These are phyloP conservation scores for Subanguina moxae DNA, from an alignment of 1,140 invertebrate species.

Conservation along the genomic window DNA sequence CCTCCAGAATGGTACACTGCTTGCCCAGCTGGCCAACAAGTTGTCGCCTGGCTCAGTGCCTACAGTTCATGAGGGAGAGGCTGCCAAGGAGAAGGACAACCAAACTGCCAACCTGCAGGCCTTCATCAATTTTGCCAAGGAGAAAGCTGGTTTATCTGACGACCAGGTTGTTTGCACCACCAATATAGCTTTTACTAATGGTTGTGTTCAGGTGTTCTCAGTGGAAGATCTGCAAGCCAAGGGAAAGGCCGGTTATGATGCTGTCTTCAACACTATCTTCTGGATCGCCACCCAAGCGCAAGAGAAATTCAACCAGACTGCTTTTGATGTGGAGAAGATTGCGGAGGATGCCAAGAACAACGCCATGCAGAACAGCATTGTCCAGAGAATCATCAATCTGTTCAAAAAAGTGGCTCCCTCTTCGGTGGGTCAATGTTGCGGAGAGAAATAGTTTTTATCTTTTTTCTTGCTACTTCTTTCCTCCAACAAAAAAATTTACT, in stretches of 20 bases:
- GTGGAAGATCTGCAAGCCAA: slow-evolving; percentile 47
- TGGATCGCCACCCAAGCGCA: slow-evolving; percentile 35
- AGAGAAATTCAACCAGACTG: slow-evolving; percentile 48
- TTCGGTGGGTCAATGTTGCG: neutral
- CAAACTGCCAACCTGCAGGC: slow-evolving; percentile 43
- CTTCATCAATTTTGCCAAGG: slow-evolving; percentile 48
- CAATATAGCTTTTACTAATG: neutral
- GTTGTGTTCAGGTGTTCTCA: slow-evolving; percentile 44
- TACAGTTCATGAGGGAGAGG: slow-evolving; percentile 42
- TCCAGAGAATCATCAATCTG: neutral
- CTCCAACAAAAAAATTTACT: no score
- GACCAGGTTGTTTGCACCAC: slow-evolving; percentile 4
- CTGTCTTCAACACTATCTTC: slow-evolving; percentile 48
- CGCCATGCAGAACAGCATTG: neutral
- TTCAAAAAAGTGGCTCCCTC: neutral
- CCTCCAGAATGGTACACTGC: slow-evolving; percentile 42
- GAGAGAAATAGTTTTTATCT: no score
- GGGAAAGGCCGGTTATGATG: slow-evolving; percentile 44
- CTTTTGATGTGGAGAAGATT: slow-evolving; percentile 41
- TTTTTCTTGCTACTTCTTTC: no score
- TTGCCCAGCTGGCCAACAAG: slow-evolving; percentile 48
- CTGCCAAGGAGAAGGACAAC: slow-evolving; percentile 43
- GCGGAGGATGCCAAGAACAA: neutral
- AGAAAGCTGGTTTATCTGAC: slow-evolving; percentile 36
- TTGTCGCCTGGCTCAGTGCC: slow-evolving; percentile 21